A percentile compares a stretch with the other conserved stretches of the same genome.
Conservation (phyloP, 2,797 vertebrate species). For the Urophycis tenuis region DNA sequence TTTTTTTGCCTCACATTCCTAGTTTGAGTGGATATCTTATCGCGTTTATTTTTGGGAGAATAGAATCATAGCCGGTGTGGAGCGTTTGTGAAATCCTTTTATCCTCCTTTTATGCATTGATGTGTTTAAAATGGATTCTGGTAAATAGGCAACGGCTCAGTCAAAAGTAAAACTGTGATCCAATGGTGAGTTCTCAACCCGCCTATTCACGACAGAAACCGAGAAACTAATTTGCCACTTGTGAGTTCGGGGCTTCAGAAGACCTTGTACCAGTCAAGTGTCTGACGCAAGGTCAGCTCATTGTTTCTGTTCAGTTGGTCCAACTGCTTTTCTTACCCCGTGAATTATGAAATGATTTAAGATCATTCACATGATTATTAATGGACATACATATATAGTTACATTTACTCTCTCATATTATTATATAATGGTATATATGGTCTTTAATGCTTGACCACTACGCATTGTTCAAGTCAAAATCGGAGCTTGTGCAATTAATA, state of each 20-base stretch:
- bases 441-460: neutral
- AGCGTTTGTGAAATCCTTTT: neutral
- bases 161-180: neutral
- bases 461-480: no score
- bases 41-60: no score
- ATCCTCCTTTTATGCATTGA: neutral
- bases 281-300: no score
- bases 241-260: neutral
- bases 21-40: neutral
- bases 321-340: neutral
- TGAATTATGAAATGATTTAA: neutral
- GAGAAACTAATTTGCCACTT: neutral
- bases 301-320: neutral
- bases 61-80: neutral
- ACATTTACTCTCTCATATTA: neutral
- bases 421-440: neutral
- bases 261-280: neutral
- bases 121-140: neutral
- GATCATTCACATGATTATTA: neutral
- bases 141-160: neutral
- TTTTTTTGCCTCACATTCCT: neutral
- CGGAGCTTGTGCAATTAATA: neutral
- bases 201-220: neutral
- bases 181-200: neutral
- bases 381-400: no score